Evolutionary conservation across 2,113 vertebrate species (phyloP).

Genomic region (Microcebus murinus): DNA sequence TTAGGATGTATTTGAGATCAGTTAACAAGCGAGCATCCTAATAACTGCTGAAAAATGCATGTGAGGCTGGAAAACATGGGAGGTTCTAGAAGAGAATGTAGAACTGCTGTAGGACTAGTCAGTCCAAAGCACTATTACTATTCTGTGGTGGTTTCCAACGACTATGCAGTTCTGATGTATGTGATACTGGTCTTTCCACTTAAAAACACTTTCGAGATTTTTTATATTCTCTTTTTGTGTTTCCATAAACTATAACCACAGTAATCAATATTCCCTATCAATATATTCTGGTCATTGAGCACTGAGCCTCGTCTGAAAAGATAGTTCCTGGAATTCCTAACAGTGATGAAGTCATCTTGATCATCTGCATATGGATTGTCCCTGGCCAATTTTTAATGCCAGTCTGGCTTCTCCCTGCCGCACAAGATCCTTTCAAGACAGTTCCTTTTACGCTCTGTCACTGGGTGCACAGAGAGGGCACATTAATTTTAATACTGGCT

Average conservation of each 20-base stretch:
- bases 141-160: background rate
- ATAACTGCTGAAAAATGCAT: background rate
- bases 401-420: background rate
- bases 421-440: background rate
- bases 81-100: background rate
- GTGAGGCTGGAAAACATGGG: background rate
- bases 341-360: constrained; percentile 6
- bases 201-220: constrained; percentile 1
- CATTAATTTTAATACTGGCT: constrained; percentile 72
- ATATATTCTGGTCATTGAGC: background rate
- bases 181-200: background rate
- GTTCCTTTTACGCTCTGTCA: constrained; percentile 16
- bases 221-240: background rate
- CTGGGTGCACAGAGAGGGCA: constrained; percentile 30
- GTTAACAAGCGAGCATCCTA: background rate
- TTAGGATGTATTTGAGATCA: background rate
- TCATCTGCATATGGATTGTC: background rate
- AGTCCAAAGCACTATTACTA: background rate
- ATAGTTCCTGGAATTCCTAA: constrained; percentile 21
- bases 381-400: background rate
- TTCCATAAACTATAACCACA: constrained; percentile 14
- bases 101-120: background rate
- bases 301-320: background rate
- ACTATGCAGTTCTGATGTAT: background rate
- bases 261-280: constrained; percentile 31